Percentiles rank a stretch among this genome's conserved stretches.
phyloP scores from a whole-genome alignment of 1,140 invertebrate genomes.

The Drosophila ficusphila region DNA sequence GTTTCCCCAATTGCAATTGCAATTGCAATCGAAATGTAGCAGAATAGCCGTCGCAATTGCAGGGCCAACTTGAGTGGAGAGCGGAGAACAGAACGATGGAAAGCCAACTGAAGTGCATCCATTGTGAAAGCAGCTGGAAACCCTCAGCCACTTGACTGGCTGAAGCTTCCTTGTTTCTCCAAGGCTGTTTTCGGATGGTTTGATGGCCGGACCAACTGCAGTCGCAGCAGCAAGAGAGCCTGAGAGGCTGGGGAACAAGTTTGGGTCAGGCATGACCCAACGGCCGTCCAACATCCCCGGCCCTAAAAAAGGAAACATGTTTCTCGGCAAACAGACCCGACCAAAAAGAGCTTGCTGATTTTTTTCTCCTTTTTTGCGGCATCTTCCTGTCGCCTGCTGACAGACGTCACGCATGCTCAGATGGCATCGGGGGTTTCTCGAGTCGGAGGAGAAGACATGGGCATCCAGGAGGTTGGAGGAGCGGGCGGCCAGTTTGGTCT shows the following conservation, averaged over 20 bases:
- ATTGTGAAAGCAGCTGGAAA: slow-evolving; percentile 60
- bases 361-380: slow-evolving; percentile 38
- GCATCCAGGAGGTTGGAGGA: neutral
- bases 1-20: too few species aligned
- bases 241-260: slow-evolving; percentile 59
- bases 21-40: slow-evolving; percentile 32
- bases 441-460: slow-evolving; percentile 1
- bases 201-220: slow-evolving; percentile 43
- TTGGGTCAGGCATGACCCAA: slow-evolving; percentile 61
- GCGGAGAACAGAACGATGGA: neutral
- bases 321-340: slow-evolving; percentile 48
- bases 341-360: slow-evolving; percentile 22
- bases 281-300: slow-evolving; percentile 25
- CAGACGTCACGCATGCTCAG: slow-evolving; percentile 69
- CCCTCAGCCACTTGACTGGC: slow-evolving; percentile 40
- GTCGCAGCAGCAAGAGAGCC: neutral
- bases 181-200: slow-evolving; percentile 56
- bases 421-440: slow-evolving; percentile 2
- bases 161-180: slow-evolving; percentile 48
- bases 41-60: slow-evolving; percentile 32
- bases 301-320: slow-evolving; percentile 73
- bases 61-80: slow-evolving; percentile 12
- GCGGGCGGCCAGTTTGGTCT: slow-evolving; percentile 1
- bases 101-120: slow-evolving; percentile 49
- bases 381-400: slow-evolving; percentile 59